Evolutionary conservation across 2,113 vertebrate species (phyloP).

Genomic region (Cricetomys ansorgei): DNA sequence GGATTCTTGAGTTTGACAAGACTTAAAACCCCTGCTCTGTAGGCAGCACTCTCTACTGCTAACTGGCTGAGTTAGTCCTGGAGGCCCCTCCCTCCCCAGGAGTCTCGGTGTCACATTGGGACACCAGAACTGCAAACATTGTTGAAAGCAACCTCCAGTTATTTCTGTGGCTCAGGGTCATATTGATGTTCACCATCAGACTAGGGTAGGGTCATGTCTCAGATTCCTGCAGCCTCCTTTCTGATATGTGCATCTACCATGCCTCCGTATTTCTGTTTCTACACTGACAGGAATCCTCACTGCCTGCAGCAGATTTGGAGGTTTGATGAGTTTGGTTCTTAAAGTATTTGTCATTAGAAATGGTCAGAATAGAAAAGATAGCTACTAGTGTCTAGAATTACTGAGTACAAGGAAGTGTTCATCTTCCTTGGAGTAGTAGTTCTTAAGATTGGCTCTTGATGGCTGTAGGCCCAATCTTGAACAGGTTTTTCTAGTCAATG

Average conservation of each 20-base stretch:
- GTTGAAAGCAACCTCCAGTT: background rate
- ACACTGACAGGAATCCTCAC: background rate
- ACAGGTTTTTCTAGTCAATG: background rate
- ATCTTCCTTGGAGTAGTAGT: background rate
- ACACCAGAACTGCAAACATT: background rate
- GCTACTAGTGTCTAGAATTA: background rate
- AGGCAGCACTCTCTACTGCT: background rate
- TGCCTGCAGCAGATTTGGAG: constrained; percentile 20
- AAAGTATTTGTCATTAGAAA: constrained; percentile 40
- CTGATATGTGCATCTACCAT: background rate
- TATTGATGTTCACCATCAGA: background rate
- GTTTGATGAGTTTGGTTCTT: constrained; percentile 47
- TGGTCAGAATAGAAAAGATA: constrained; percentile 1
- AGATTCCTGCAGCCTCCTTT: background rate
- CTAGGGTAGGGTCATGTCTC: background rate
- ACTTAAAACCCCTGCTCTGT: background rate
- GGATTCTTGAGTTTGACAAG: background rate
- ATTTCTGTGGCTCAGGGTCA: background rate
- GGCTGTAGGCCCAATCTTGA: background rate
- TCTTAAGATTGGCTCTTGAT: background rate
- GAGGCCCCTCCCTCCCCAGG: background rate
- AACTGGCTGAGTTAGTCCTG: background rate
- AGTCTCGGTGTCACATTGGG: background rate
- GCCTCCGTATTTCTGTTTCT: background rate
- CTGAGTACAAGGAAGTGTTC: background rate